Evolutionary conservation across 2,113 vertebrate genomes (phyloP).

Genomic region (Erpornis zantholeuca): DNA sequence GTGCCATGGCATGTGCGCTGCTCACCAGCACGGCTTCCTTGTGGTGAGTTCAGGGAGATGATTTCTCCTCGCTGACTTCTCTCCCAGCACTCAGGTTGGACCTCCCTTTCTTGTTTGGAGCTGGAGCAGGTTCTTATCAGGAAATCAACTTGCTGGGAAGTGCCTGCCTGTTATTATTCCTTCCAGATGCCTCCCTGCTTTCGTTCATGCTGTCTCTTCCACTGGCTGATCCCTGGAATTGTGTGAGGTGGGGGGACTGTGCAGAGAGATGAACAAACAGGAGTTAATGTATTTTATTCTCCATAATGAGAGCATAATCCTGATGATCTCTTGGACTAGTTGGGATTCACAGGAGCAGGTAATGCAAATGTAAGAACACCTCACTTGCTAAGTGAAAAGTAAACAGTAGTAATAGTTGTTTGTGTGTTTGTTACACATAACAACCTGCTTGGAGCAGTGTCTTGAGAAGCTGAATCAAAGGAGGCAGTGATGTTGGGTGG

Average conservation of each 20-base stretch:
- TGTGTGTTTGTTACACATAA: not conserved
- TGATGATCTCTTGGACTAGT: not conserved
- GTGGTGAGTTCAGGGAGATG: conserved; percentile 40
- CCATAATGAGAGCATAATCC: not conserved
- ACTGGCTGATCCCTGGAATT: not conserved
- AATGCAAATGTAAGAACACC: not conserved
- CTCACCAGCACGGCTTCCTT: conserved; percentile 3
- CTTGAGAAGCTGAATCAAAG: not conserved
- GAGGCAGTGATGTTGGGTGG: not conserved
- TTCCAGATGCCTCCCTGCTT: not conserved
- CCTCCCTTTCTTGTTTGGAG: not conserved
- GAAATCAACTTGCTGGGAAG: not conserved
- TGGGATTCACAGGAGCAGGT: conserved; percentile 21
- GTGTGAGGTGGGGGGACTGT: not conserved
- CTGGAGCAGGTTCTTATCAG: not conserved
- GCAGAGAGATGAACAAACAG: not conserved
- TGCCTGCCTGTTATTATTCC: not conserved
- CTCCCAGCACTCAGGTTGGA: not conserved
- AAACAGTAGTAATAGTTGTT: not conserved
- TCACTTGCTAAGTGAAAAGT: not conserved
- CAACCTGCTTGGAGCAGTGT: not conserved
- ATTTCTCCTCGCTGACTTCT: not conserved
- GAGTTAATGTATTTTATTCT: not conserved
- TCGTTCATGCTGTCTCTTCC: not conserved
- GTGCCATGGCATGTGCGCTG: conserved; percentile 55